phyloP scores from a whole-genome alignment of 1,140 invertebrate species.

The Philotrypesis tridentata region DNA sequence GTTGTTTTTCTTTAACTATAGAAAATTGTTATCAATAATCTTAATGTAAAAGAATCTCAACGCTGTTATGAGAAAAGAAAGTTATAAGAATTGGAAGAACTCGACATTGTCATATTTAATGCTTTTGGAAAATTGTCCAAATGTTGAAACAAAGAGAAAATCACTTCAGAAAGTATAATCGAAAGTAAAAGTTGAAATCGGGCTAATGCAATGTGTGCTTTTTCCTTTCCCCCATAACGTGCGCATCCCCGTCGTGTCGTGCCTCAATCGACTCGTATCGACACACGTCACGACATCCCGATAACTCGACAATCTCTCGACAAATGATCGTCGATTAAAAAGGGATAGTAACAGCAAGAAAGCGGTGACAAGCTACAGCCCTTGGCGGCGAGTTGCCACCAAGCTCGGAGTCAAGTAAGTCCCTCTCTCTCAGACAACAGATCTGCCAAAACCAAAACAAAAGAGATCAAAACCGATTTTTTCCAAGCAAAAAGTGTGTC shows the following conservation, averaged over 20 bases:
- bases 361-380: constrained; percentile 81
- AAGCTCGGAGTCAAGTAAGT: constrained; percentile 96
- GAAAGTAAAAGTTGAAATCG: constrained; percentile 51
- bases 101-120: too few relatives aligned
- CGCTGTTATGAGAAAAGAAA: too few relatives aligned
- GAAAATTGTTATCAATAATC: too few relatives aligned
- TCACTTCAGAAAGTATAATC: too few relatives aligned
- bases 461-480: constrained; percentile 37
- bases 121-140: neutral
- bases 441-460: constrained; percentile 54
- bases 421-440: constrained; percentile 56
- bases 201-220: constrained; percentile 74
- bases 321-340: constrained; percentile 57
- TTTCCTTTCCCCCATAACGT: constrained; percentile 61
- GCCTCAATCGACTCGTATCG: constrained; percentile 32
- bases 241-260: constrained; percentile 62
- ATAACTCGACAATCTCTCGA: constrained; percentile 17
- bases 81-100: too few relatives aligned
- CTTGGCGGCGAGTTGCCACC: constrained; percentile 91
- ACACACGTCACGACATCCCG: constrained; percentile 10
- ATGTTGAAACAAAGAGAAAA: neutral
- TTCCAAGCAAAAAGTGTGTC: constrained; percentile 29
- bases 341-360: constrained; percentile 73
- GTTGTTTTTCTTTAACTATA: too few relatives aligned
- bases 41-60: too few relatives aligned